Conservation (phyloP, 1,140 invertebrate species). For the Berghia stephanieae region DNA sequence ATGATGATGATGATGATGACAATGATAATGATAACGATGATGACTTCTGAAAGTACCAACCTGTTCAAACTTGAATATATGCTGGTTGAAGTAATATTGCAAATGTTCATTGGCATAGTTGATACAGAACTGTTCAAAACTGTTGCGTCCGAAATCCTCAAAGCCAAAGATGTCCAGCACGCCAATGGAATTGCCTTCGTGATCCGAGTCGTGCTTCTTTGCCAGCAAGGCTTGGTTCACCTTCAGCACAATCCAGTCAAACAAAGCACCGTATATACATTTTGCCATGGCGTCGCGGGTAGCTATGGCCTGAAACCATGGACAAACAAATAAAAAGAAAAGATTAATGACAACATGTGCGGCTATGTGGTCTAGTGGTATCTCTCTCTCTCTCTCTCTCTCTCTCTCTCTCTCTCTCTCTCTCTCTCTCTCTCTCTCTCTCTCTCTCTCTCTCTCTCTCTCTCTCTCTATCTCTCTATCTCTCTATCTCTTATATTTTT, state of each 20-base stretch:
- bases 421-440: too few relatives aligned
- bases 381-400: too few relatives aligned
- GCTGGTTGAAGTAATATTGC: constrained; percentile 98
- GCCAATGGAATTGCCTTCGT: constrained; percentile 85
- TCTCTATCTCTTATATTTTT: too few relatives aligned
- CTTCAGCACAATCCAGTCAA: constrained; percentile 97
- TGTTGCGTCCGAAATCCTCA: constrained; percentile 83
- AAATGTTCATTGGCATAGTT: constrained; percentile 98
- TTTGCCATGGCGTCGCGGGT: constrained; percentile 96
- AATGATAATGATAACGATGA: too few relatives aligned
- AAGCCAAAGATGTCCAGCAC: constrained; percentile 98
- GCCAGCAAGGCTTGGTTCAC: constrained; percentile 70
- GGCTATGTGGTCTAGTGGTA: too few relatives aligned
- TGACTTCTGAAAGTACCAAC: too few relatives aligned
- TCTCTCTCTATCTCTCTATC: too few relatives aligned
- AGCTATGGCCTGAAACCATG: constrained; percentile 78
- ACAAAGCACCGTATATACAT: constrained; percentile 93
- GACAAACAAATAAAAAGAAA: background rate
- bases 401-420: too few relatives aligned
- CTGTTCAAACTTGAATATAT: constrained; percentile 88
- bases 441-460: too few relatives aligned
- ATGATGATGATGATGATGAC: background rate
- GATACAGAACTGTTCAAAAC: constrained; percentile 96
- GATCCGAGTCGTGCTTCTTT: constrained; percentile 64
- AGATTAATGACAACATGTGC: too few relatives aligned